These are phyloP conservation scores for Cryptotis parvus DNA, from an alignment of 2,113 vertebrate species.

Conservation along the genomic window DNA sequence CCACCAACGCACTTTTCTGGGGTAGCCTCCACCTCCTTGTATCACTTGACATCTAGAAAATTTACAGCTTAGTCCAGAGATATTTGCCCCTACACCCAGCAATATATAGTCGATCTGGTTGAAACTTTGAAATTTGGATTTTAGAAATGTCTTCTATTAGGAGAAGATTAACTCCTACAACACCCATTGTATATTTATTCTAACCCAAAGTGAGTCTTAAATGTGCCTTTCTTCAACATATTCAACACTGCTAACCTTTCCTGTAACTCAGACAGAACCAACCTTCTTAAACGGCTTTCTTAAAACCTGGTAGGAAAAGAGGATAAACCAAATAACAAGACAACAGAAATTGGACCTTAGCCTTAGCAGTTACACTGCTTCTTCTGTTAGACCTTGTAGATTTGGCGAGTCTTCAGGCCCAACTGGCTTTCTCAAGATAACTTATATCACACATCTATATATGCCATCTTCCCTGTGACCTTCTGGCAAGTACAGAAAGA, in stretches of 20 bases:
- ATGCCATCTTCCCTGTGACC: not conserved
- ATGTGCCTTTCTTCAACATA: not conserved
- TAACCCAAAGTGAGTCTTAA: not conserved
- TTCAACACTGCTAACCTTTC: not conserved
- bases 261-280: not conserved
- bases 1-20: not conserved
- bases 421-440: not conserved
- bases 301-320: not conserved
- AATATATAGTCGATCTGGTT: not conserved
- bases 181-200: not conserved
- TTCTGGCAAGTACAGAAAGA: constrained; percentile 10
- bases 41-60: not conserved
- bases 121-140: constrained; percentile 24
- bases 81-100: not conserved
- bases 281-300: constrained; percentile 28
- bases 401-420: not conserved
- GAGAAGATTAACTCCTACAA: not conserved
- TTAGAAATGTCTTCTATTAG: constrained; percentile 25
- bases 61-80: not conserved
- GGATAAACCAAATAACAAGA: constrained; percentile 7
- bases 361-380: not conserved
- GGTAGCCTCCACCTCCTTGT: too few relatives aligned
- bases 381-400: not conserved
- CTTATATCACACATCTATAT: not conserved
- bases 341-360: not conserved